Evolutionary conservation across 2,797 vertebrate genomes (phyloP), one percentile per base, ranked within the genome.

Genomic region (Lutjanus argentimaculatus): DNA sequence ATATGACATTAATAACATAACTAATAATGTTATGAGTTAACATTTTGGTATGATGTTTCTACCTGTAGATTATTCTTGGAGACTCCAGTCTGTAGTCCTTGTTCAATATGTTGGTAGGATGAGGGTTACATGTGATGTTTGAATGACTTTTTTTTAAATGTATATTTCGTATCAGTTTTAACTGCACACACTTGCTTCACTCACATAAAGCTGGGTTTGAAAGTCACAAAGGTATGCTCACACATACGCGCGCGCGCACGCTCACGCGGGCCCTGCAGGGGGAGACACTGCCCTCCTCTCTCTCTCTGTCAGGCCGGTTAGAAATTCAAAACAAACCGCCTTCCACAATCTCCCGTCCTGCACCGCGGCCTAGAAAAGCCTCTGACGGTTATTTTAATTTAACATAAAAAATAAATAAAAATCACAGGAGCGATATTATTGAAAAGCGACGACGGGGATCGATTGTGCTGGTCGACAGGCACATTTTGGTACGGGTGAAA

Each of bases 291-390:
- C 67, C 61, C 61, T 22, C 75, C 25, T 53, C 53, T 64, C 30
- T 64, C 30, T 36, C 30, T 48, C 55, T 51, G 48, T 79, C 22
- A 42, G 22, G 42, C 79, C 85, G 74, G 85, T 92, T 90, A 82
- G 85, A 94, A 91, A 93, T 95, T 96, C 90, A 94, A 95, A 96
- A 91, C 84, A 89, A 95, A 95, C 95, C 82, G 90, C 82, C 78
- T 61, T 7, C 66, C 42, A 56, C 45, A 48, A 88, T 79, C 67
- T 95, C 94, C 95, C 95, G 94, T 92, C 80, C 67, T 95, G 95
- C 95, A 95, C 92, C 87, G 92, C 94, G 95, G 94, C 88, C 74
- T 30, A 62, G 72, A 73, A 82, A 82, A 90, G 80, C 76, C 73
- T 75, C 72, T 88, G 92, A 94, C 93, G 87, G 92, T 93, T 89